Conservation (phyloP, 2,888 invertebrate genomes). For the Drosophila stalkeri region DNA sequence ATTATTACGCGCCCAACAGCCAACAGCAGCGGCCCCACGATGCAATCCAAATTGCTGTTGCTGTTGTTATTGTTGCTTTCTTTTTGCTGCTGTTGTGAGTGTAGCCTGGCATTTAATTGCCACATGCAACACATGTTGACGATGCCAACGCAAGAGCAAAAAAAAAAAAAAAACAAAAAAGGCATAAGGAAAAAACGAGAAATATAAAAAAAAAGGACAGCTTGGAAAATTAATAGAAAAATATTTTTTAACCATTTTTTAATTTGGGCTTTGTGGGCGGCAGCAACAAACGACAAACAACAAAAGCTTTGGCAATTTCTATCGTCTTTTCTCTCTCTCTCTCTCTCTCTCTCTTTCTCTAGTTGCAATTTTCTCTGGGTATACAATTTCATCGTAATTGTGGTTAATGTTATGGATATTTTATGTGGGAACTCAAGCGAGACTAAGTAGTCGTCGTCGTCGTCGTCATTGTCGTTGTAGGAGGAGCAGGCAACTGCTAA, state of each 20-base stretch:
- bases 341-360: neutral
- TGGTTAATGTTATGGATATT: conserved; percentile 79
- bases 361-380: conserved; percentile 45
- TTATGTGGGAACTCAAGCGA: conserved; percentile 65
- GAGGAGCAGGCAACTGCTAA: neutral
- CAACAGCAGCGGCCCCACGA: conserved; percentile 20
- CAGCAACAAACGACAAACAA: conserved; percentile 17
- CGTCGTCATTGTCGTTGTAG: neutral
- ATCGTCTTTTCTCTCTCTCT: conserved; percentile 9
- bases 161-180: neutral
- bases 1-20: conserved; percentile 66
- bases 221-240: conserved; percentile 75
- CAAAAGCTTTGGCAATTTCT: conserved; percentile 39
- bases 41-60: conserved; percentile 33
- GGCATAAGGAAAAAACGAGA: too few relatives aligned
- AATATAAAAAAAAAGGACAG: conserved; percentile 57
- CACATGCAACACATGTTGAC: conserved; percentile 78
- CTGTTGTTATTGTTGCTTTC: conserved; percentile 43
- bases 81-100: conserved; percentile 37
- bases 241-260: conserved; percentile 73
- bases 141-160: conserved; percentile 44
- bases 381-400: conserved; percentile 73
- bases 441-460: neutral
- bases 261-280: conserved; percentile 73
- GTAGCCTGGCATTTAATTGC: conserved; percentile 73